Evolutionary conservation across 2,797 vertebrate species (phyloP).

Genomic region (Ceryle rudis): DNA sequence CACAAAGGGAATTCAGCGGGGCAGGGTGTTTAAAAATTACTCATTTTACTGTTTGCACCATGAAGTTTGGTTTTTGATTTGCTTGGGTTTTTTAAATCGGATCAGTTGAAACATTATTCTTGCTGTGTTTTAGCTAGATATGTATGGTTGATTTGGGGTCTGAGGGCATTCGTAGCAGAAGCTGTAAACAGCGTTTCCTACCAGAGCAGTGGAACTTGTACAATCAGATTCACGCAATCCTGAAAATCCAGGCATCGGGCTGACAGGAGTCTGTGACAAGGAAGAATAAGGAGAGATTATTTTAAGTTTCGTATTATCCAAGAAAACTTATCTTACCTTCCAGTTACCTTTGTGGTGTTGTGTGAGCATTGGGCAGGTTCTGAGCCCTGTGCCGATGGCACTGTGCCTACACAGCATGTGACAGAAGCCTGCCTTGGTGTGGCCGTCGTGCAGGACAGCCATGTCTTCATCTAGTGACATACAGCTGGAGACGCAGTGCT

Average conservation of each 20-base stretch:
- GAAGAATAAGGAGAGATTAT: not conserved
- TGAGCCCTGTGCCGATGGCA: accelerated
- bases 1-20: not conserved
- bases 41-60: not conserved
- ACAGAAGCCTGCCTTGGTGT: not conserved
- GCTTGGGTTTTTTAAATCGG: not conserved
- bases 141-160: not conserved
- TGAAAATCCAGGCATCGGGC: not conserved
- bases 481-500: not conserved
- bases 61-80: not conserved
- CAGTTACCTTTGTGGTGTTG: not conserved
- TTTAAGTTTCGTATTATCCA: not conserved
- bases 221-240: not conserved
- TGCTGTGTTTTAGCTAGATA: not conserved
- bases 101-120: not conserved
- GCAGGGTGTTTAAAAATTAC: not conserved
- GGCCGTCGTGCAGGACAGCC: not conserved
- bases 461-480: not conserved
- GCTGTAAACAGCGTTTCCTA: not conserved
- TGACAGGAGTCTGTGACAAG: not conserved
- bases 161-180: not conserved
- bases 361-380: not conserved
- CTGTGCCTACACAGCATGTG: not conserved
- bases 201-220: not conserved
- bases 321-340: not conserved